Evolutionary conservation across 2,797 vertebrate species (phyloP).

Genomic region (Typhlichthys subterraneus): DNA sequence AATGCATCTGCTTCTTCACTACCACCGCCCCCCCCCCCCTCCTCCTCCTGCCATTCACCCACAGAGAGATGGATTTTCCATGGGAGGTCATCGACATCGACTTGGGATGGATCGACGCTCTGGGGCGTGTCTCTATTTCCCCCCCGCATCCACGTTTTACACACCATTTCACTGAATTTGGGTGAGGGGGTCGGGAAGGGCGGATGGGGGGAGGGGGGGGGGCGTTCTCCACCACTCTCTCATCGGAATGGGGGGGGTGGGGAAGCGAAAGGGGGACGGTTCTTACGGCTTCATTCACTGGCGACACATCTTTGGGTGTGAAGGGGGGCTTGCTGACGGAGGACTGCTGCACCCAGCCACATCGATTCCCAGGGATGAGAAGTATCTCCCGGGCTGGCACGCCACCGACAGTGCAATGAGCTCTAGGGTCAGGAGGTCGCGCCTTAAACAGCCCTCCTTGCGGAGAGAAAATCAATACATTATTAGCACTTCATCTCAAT

Average conservation of each 20-base stretch:
- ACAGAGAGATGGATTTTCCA: conserved; percentile 73
- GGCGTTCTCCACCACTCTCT: not conserved
- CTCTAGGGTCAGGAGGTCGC: conserved; percentile 71
- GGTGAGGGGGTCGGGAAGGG: conserved; percentile 45
- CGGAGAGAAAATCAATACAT: conserved; percentile 70
- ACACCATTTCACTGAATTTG: conserved; percentile 71
- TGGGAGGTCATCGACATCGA: conserved; percentile 59
- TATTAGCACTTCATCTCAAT: conserved; percentile 73
- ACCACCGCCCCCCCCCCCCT: conserved; percentile 54
- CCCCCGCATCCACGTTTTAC: conserved; percentile 52
- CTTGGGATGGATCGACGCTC: conserved; percentile 59
- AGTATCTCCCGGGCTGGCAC: conserved; percentile 44
- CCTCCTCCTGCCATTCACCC: conserved; percentile 63
- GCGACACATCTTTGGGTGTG: conserved; percentile 59
- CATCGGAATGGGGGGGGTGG: conserved; percentile 5
- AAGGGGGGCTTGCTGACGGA: conserved; percentile 31
- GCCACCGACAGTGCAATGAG: conserved; percentile 54
- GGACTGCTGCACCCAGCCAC: conserved; percentile 38
- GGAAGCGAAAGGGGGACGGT: conserved; percentile 26
- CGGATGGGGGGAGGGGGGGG: conserved; percentile 7
- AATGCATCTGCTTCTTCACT: conserved; percentile 71
- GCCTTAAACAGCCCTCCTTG: conserved; percentile 41
- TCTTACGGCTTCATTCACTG: conserved; percentile 48
- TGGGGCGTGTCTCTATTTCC: conserved; percentile 45
- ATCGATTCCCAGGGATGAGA: conserved; percentile 67